phyloP scores from a whole-genome alignment of 2,888 invertebrate genomes.

The Cataglyphis albicans region DNA sequence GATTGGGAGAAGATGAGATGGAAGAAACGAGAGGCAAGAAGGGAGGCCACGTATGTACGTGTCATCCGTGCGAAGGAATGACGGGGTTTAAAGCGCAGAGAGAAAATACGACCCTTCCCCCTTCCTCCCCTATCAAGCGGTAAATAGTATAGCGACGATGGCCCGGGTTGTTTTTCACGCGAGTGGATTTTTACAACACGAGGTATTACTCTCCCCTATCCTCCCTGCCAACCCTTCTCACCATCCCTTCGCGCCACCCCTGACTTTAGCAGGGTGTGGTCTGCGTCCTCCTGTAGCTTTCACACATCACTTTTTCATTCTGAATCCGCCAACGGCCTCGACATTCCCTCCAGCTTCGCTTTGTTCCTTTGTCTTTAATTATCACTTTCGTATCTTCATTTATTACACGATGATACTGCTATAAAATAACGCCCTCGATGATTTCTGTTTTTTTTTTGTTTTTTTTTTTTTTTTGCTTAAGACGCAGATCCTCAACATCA shows the following conservation, averaged over 20 bases:
- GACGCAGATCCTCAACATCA: not conserved
- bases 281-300: conserved; percentile 51
- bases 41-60: not conserved
- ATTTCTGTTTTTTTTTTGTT: not conserved
- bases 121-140: conserved; percentile 40
- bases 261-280: conserved; percentile 55
- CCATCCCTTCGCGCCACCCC: not conserved
- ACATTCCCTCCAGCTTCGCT: conserved; percentile 63
- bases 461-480: not conserved
- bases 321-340: conserved; percentile 42
- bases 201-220: conserved; percentile 41
- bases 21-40: not conserved
- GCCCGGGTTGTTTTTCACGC: conserved; percentile 49
- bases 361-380: conserved; percentile 31
- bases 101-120: conserved; percentile 17
- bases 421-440: not conserved
- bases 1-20: not conserved
- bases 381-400: not conserved
- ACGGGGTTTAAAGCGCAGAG: conserved; percentile 29
- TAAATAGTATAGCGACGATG: conserved; percentile 44
- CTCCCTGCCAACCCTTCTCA: not conserved
- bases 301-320: conserved; percentile 66
- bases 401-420: conserved; percentile 23
- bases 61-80: conserved; percentile 37
- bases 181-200: conserved; percentile 46